Conservation (phyloP, 2,888 invertebrate genomes). For the Mesoligia furuncula region DNA sequence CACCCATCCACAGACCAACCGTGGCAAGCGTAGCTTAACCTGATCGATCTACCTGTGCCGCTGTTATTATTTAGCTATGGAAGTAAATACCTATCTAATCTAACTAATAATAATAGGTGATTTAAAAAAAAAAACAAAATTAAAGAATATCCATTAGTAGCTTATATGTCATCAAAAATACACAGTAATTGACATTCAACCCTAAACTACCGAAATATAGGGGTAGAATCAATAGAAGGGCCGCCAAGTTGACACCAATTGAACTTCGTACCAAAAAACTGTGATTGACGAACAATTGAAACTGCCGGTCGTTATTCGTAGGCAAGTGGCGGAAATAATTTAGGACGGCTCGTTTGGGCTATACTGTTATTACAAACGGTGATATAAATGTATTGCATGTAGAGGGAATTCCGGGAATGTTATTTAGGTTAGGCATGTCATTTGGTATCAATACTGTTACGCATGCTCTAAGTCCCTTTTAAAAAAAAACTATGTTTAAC, state of each 20-base stretch:
- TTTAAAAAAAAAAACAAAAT: too few species aligned
- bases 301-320: constrained; percentile 32
- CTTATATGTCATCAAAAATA: constrained; percentile 28
- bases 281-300: constrained; percentile 54
- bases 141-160: neutral
- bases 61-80: too few species aligned
- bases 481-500: too few species aligned
- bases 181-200: constrained; percentile 62
- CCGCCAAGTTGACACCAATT: constrained; percentile 69
- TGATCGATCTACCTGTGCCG: too few species aligned
- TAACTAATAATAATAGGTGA: too few species aligned
- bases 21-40: too few species aligned
- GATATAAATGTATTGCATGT: constrained; percentile 15
- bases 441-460: neutral
- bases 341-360: constrained; percentile 28
- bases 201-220: constrained; percentile 56
- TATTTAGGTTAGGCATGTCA: neutral
- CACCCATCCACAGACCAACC: too few species aligned
- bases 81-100: too few species aligned
- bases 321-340: constrained; percentile 67
- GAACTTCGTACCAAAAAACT: constrained; percentile 60
- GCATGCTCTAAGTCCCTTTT: too few species aligned
- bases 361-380: constrained; percentile 41
- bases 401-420: neutral
- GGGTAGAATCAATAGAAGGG: constrained; percentile 62